Percentiles rank a stretch among this genome's conserved stretches.
These are phyloP conservation scores for Lithophane socia DNA, from an alignment of 2,888 invertebrate genomes.

Conservation along the genomic window DNA sequence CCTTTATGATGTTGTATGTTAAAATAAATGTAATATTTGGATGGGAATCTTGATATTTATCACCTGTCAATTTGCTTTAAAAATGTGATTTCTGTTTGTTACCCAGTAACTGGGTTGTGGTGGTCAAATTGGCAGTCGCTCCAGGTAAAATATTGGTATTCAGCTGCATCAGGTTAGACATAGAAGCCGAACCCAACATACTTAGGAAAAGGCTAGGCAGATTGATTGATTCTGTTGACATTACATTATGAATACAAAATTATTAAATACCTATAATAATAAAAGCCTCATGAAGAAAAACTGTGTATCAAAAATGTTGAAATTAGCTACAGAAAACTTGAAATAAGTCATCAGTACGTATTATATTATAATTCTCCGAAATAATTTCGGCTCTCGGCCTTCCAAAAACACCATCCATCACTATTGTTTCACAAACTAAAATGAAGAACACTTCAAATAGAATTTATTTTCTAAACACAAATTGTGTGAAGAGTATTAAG, in stretches of 20 bases:
- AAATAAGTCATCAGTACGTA: not conserved
- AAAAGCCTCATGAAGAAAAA: not conserved
- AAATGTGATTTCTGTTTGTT: not conserved
- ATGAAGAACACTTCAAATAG: slow-evolving; percentile 17
- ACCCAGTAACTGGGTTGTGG: not conserved
- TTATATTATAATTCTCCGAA: not conserved
- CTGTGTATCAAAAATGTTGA: not conserved
- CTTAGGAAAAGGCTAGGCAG: no score
- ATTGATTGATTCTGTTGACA: no score
- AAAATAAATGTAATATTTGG: not conserved
- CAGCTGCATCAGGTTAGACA: no score
- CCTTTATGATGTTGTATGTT: not conserved
- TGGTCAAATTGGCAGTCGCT: no score
- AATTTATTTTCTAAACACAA: slow-evolving; percentile 52
- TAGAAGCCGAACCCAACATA: no score
- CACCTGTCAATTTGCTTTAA: not conserved
- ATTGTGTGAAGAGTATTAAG: slow-evolving; percentile 41
- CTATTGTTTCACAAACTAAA: slow-evolving; percentile 24
- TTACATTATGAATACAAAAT: not conserved
- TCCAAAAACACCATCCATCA: not conserved
- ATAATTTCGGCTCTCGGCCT: slow-evolving; percentile 23
- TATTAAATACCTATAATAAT: not conserved
- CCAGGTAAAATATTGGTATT: no score
- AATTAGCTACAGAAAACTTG: not conserved
- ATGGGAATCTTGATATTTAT: not conserved